A percentile compares a stretch with the other conserved stretches of the same genome.
These are phyloP conservation scores for Steinernema feltiae DNA, from an alignment of 1,140 invertebrate species.

Conservation along the genomic window DNA sequence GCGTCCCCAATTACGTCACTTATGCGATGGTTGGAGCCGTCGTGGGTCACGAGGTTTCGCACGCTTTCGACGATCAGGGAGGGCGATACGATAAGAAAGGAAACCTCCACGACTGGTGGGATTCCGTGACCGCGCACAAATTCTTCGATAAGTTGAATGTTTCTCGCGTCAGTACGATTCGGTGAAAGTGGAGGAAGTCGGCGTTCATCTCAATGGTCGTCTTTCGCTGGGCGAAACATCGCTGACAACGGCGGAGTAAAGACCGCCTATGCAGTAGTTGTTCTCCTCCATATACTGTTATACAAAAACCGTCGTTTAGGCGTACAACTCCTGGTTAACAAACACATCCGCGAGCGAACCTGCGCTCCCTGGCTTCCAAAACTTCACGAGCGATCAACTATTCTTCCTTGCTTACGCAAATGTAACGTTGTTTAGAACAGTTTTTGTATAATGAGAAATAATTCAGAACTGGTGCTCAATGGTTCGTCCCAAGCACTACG, in stretches of 20 bases:
- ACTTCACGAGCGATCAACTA: slow-evolving; percentile 66
- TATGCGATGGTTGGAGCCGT: slow-evolving; percentile 49
- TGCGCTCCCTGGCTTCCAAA: slow-evolving; percentile 64
- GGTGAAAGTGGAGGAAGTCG: slow-evolving; percentile 40
- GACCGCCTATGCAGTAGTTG: slow-evolving; percentile 71
- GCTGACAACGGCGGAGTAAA: slow-evolving; percentile 85
- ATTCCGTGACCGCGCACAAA: slow-evolving; percentile 42
- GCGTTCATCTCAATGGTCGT: slow-evolving; percentile 66
- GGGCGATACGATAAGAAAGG: slow-evolving; percentile 48
- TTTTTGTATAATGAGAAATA: neutral
- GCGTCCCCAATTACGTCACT: slow-evolving; percentile 48
- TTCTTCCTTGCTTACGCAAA: slow-evolving; percentile 71
- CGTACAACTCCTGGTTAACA: slow-evolving; percentile 65
- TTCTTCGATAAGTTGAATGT: slow-evolving; percentile 47
- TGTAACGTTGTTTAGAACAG: slow-evolving; percentile 60
- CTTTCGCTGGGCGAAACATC: slow-evolving; percentile 81
- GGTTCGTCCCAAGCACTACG: slow-evolving; percentile 39
- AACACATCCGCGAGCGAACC: slow-evolving; percentile 59
- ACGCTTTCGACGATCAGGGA: slow-evolving; percentile 46
- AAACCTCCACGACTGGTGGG: slow-evolving; percentile 55
- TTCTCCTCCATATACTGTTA: no score
- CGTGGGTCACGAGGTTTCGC: slow-evolving; percentile 48
- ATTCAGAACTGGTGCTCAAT: slow-evolving; percentile 53
- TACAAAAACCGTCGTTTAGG: no score
- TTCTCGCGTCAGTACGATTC: slow-evolving; percentile 48